A percentile compares a stretch with the other conserved stretches of the same genome.
Evolutionary conservation across 2,113 vertebrate species (phyloP).

Genomic region (Aramus guarauna): DNA sequence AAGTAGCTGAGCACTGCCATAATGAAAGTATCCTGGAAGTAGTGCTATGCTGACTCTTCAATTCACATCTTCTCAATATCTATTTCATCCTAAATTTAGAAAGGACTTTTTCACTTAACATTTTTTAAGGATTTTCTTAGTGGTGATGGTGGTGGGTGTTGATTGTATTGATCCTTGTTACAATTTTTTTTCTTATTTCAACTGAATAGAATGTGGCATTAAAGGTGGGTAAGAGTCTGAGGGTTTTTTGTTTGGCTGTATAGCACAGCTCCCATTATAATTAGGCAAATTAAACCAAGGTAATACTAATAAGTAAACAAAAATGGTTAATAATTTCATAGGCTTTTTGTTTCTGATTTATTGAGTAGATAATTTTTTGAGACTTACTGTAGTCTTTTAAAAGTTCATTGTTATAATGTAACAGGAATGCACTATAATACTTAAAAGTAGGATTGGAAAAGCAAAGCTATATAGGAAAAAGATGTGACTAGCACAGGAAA

Average conservation of each 20-base stretch:
- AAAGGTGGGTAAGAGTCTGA: background rate
- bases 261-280: background rate
- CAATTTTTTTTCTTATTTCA: background rate
- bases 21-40: background rate
- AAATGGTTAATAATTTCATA: background rate
- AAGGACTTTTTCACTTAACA: background rate
- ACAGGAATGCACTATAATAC: background rate
- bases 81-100: background rate
- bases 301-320: background rate
- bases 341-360: background rate
- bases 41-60: background rate
- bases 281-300: background rate
- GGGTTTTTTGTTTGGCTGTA: background rate
- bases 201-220: background rate
- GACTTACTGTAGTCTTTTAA: background rate
- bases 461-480: background rate
- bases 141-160: background rate
- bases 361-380: background rate
- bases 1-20: background rate
- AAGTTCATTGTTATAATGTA: background rate
- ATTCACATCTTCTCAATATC: background rate
- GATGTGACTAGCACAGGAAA: background rate
- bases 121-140: background rate
- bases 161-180: background rate
- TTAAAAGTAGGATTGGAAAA: background rate